Base-by-base conservation (phyloP, 1,140 invertebrate species). In the Xylocopa sonorina region DNA sequence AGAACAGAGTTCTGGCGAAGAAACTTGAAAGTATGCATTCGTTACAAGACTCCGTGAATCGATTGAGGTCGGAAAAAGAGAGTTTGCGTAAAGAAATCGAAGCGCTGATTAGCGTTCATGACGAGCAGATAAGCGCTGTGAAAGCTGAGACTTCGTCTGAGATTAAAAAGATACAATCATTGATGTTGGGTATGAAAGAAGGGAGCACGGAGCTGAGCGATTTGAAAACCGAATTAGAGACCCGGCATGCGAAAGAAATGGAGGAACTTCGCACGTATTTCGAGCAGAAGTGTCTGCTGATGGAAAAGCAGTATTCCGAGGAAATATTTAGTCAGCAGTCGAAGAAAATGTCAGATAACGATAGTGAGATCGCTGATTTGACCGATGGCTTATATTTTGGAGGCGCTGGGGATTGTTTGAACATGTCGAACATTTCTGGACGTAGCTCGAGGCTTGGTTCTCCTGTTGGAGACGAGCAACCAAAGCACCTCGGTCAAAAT, bases 191-290 rank as follows among this genome's bases (percentile, higher is more conserved):
- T 16, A 91, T 94, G 0, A 94, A 94, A 86, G 90, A 92, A 57
- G 93, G 93, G 7, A 92, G 93, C 76, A 91, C 88, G 0, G 93
- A 94, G 43, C 87, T 95, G 6, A 91, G 93, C 7, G 92, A 93
- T 48, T 74, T 95, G 16, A 93, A 92, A 79, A 87, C 91, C 10
- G 94, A 95, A 69, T 87, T 96, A 14, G 94, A 95, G 71, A 87
- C 87, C 14, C 95, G 95, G 80, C 96, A 97, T 89, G 91, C 94
- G 21, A 95, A 95, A 71, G 95, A 97, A 88, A 95, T 97, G 94
- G 96, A 96, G 88, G 95, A 97, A 81, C 85, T 97, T 29, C 93
- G 96, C 58, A 96, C 94, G 2, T 97, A 96, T 85, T 97, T 96
- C 87, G 96, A 97, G 80, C 93, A 95, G 87, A 96, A 96, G 88